Evolutionary conservation across 2,113 vertebrate species (phyloP), one percentile per base, ranked within the genome.

Genomic region (Chaetodon auriga): DNA sequence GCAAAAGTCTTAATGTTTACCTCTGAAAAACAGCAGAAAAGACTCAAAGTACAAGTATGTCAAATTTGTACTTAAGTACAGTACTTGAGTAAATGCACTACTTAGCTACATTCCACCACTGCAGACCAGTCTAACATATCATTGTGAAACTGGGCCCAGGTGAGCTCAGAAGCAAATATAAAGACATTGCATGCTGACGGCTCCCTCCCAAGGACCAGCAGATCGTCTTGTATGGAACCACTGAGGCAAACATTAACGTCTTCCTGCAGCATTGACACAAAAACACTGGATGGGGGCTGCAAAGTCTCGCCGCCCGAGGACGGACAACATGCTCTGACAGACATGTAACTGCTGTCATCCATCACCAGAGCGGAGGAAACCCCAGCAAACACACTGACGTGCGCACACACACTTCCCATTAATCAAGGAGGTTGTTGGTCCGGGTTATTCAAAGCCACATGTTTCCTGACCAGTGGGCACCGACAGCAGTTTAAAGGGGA

Each of bases 301-400:
- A 89, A 86, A 88, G 68, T 12, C 51, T 53, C 54, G 15, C n/a
- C 48, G 35, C 38, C 36, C 1, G 18, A 62, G 75, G 55, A 68
- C 64, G 30, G 77, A 79, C 63, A 76, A 69, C 71, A 62, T n/a
- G 63, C 70, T 73, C 62, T 46, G 38, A 88, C 75, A 78, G 55
- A 71, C 51, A 61, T 65, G 25, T 62, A 90, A 88, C 82, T 60
- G 57, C 64, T 23, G 75, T 23, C 82, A 92, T 90, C 75, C 82
- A 94, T 90, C 90, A 92, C 77, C 63, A 82, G 57, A 62, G 70
- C 43, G 46, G 30, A 53, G 9, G 60, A 80, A 68, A 80, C 54
- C n/a, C 70, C 69, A 64, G 43, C 36, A 55, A 46, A 69, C 51
- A 61, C 48, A 65, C 69, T 66, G 68, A 48, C 69, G 69, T 65